These are phyloP conservation scores for Noctuana brunneofusca DNA, from an alignment of 2,888 invertebrate genomes.

Conservation along the genomic window DNA sequence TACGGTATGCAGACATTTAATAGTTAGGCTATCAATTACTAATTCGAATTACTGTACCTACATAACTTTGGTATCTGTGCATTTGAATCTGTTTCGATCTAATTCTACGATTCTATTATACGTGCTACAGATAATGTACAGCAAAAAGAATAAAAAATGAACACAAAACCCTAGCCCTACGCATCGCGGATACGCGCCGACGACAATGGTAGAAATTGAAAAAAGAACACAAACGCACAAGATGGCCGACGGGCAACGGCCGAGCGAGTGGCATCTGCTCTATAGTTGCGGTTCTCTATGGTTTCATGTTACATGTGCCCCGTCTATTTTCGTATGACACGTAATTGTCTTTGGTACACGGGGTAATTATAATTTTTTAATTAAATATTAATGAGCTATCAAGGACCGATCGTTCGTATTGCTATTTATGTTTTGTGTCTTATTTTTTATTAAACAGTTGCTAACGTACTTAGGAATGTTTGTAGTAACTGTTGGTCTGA, in stretches of 20 bases:
- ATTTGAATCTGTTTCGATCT: too few species aligned
- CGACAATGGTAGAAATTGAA: slow-evolving; percentile 34
- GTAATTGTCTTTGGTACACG: slow-evolving; percentile 59
- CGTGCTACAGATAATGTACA: too few species aligned
- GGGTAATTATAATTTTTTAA: slow-evolving; percentile 2
- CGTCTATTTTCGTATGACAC: slow-evolving; percentile 47
- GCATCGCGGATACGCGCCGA: slow-evolving; percentile 24
- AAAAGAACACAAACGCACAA: slow-evolving; percentile 45
- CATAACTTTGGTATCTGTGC: too few species aligned
- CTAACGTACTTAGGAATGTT: not conserved
- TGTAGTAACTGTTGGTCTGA: not conserved
- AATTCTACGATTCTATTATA: too few species aligned
- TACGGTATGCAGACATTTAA: too few species aligned
- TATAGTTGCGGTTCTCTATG: slow-evolving; percentile 56
- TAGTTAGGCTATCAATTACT: too few species aligned
- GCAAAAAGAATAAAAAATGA: not conserved
- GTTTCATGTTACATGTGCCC: slow-evolving; percentile 61
- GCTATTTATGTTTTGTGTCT: not conserved
- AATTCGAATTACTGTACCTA: too few species aligned
- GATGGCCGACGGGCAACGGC: slow-evolving; percentile 64
- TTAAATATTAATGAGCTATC: slow-evolving; percentile 5
- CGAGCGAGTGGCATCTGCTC: slow-evolving; percentile 63
- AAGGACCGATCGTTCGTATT: not conserved
- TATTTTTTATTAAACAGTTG: not conserved
- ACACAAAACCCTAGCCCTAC: not conserved